Evolutionary conservation across 1,140 invertebrate species (phyloP).

Genomic region (Platyura marginata): DNA sequence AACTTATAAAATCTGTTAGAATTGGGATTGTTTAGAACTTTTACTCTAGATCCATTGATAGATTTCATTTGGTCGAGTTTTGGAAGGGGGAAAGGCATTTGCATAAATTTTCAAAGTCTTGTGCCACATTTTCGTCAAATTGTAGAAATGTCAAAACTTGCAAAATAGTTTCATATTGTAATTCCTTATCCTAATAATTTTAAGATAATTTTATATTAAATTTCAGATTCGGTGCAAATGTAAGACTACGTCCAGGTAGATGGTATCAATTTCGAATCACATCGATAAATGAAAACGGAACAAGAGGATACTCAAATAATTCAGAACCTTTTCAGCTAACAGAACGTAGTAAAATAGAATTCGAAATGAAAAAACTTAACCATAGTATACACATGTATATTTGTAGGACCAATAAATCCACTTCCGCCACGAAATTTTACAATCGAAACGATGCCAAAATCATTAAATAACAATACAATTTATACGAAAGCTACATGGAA

Average conservation of each 20-base stretch:
- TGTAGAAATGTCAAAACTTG: too few species aligned
- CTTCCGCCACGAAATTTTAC: slow-evolving; percentile 39
- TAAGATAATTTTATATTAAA: slow-evolving; percentile 8
- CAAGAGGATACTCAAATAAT: slow-evolving; percentile 42
- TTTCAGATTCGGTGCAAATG: slow-evolving; percentile 29
- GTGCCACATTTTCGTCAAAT: neutral
- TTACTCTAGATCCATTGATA: too few species aligned
- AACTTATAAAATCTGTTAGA: too few species aligned
- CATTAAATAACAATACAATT: slow-evolving; percentile 28
- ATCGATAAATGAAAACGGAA: slow-evolving; percentile 46
- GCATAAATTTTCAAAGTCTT: slow-evolving; percentile 10
- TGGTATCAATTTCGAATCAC: slow-evolving; percentile 64
- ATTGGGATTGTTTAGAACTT: too few species aligned
- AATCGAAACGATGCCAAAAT: slow-evolving; percentile 27
- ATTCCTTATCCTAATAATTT: slow-evolving; percentile 10
- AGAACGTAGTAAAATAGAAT: slow-evolving; percentile 15
- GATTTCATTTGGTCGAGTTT: slow-evolving; percentile 2
- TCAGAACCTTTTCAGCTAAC: slow-evolving; percentile 41
- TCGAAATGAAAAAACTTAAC: neutral
- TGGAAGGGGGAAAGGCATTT: too few species aligned
- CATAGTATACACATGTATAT: slow-evolving; percentile 5
- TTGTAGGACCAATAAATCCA: slow-evolving; percentile 40
- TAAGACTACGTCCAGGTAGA: slow-evolving; percentile 42
- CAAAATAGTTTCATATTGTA: too few species aligned
- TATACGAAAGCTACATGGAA: slow-evolving; percentile 37